Percentiles rank a stretch among this genome's conserved stretches.
These are phyloP conservation scores for Penelope pileata DNA, from an alignment of 2,113 vertebrate genomes.

Conservation along the genomic window DNA sequence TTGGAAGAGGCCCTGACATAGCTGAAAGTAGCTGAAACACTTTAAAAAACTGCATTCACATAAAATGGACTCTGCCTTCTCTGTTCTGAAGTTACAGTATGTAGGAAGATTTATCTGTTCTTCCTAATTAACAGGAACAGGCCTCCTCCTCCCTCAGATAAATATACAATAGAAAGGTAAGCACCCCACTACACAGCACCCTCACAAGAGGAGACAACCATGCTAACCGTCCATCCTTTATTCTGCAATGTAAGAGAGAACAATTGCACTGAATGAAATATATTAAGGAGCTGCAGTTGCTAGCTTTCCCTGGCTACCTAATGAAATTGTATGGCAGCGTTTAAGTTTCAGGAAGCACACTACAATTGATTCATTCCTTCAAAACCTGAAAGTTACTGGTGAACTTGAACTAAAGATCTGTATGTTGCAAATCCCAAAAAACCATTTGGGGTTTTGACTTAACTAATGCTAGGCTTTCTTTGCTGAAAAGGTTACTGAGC, in stretches of 20 bases:
- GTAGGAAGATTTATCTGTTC: constrained; percentile 27
- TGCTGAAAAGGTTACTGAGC: neutral
- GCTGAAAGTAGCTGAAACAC: constrained; percentile 30
- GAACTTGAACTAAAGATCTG: neutral
- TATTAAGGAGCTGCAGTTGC: neutral
- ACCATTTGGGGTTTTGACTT: neutral
- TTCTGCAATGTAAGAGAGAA: neutral
- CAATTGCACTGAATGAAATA: neutral
- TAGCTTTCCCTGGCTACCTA: neutral
- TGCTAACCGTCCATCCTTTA: neutral
- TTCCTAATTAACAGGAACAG: constrained; percentile 26
- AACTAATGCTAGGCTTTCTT: neutral
- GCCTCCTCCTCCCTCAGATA: constrained; percentile 1
- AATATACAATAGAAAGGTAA: constrained; percentile 20
- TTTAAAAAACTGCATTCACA: neutral
- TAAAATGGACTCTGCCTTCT: neutral
- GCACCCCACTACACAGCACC: neutral
- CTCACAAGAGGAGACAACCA: neutral
- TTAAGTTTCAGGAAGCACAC: neutral
- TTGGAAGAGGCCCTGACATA: constrained; percentile 28
- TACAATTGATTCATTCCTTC: neutral
- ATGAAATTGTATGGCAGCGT: neutral
- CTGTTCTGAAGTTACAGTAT: neutral
- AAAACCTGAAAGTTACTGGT: neutral
- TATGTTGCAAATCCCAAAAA: neutral